A percentile compares a stretch with the other conserved stretches of the same genome.
Conservation (phyloP, 2,113 vertebrate species). For the Rutilus rutilus region DNA sequence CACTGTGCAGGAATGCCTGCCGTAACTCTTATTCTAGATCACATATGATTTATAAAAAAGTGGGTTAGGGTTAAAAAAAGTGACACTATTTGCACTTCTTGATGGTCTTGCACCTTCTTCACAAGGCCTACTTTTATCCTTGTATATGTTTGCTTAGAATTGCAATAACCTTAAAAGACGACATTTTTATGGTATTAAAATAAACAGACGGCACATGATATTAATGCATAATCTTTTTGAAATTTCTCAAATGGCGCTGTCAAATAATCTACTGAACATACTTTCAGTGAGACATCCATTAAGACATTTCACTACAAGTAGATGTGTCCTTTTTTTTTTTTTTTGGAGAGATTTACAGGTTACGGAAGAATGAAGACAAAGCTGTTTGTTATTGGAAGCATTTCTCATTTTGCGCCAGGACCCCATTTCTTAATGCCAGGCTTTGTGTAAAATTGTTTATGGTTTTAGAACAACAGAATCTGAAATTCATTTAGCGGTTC, state of each 20-base stretch:
- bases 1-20: constrained; percentile 43
- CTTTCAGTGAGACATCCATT: neutral
- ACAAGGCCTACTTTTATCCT: constrained; percentile 16
- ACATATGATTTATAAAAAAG: constrained; percentile 46
- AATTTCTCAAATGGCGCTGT: neutral
- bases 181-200: constrained; percentile 9
- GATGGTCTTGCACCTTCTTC: neutral
- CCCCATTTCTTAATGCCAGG: constrained; percentile 58
- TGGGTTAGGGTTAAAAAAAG: too few relatives aligned
- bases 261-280: neutral
- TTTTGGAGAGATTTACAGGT: constrained; percentile 3
- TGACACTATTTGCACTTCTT: constrained; percentile 20
- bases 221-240: neutral
- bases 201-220: neutral
- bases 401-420: constrained; percentile 49
- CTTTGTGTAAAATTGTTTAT: constrained; percentile 70
- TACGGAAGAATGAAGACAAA: constrained; percentile 23
- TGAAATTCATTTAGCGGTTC: constrained; percentile 79
- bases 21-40: constrained; percentile 48
- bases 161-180: neutral
- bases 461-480: constrained; percentile 73
- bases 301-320: neutral
- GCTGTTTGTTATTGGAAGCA: constrained; percentile 44
- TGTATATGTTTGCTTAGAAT: constrained; percentile 12
- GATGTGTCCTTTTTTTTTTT: neutral